Conservation (phyloP, 2,113 vertebrate species). For the Heptranchias perlo region DNA sequence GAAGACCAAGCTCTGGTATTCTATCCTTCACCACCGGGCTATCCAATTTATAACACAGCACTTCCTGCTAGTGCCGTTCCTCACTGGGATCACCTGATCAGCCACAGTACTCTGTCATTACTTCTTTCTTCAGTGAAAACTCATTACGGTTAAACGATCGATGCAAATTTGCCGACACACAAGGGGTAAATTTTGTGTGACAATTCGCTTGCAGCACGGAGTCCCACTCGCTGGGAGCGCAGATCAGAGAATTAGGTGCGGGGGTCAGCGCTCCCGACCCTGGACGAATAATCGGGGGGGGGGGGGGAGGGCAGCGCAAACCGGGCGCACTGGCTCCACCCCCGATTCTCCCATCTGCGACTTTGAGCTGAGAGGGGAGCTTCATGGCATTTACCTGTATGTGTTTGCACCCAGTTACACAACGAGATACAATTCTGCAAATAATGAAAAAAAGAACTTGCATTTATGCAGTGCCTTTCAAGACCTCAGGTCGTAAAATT, state of each 20-base stretch:
- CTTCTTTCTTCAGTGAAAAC: background rate
- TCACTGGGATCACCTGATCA: background rate
- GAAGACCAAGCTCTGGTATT: too few species aligned
- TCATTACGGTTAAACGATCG: background rate
- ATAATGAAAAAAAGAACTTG: background rate
- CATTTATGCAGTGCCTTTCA: background rate
- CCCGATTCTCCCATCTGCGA: background rate
- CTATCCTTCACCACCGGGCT: too few species aligned
- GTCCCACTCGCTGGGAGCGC: background rate
- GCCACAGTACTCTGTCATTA: background rate
- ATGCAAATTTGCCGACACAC: background rate
- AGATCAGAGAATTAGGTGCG: background rate
- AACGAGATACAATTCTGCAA: background rate
- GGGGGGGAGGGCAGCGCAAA: too few species aligned
- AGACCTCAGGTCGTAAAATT: background rate
- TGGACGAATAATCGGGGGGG: background rate
- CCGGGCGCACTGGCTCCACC: background rate
- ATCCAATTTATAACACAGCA: too few species aligned
- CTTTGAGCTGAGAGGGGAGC: background rate
- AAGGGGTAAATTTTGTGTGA: background rate
- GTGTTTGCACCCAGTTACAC: background rate
- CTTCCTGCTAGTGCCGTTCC: background rate
- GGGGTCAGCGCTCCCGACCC: background rate
- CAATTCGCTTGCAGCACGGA: too few species aligned
- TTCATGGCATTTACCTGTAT: background rate